Evolutionary conservation across 2,113 vertebrate genomes (phyloP).

Genomic region (Anhinga anhinga): DNA sequence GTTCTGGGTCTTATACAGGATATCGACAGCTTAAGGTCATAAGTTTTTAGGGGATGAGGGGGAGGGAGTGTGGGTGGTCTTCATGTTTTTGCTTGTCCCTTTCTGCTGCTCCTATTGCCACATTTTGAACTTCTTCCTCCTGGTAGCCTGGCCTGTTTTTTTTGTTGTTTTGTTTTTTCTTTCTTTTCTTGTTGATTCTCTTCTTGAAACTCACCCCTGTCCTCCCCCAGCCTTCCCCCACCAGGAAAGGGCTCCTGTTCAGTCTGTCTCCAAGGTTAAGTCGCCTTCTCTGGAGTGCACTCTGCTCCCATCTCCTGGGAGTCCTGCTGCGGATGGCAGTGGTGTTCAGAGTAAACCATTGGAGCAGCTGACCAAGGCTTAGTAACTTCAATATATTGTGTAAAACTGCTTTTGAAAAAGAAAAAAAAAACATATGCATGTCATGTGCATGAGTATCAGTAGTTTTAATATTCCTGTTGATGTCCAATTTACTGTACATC

Average conservation of each 20-base stretch:
- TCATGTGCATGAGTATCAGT: constrained; percentile 77
- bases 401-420: constrained; percentile 72
- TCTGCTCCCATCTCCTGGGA: background rate
- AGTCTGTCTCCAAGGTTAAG: background rate
- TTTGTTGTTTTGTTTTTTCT: background rate
- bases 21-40: background rate
- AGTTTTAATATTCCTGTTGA: constrained; percentile 76
- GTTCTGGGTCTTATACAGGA: constrained; percentile 12
- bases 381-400: constrained; percentile 73
- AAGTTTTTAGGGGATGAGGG: background rate
- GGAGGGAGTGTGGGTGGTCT: background rate
- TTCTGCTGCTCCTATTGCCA: constrained; percentile 22
- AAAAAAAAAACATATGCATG: constrained; percentile 75
- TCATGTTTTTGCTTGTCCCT: background rate
- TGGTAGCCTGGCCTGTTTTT: background rate
- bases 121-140: constrained; percentile 1
- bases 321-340: background rate
- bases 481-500: constrained; percentile 80
- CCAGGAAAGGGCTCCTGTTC: constrained; percentile 32
- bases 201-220: constrained; percentile 13
- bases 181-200: background rate
- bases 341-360: constrained; percentile 51
- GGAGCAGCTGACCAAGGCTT: constrained; percentile 64
- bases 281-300: background rate
- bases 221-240: background rate